These are phyloP conservation scores for Myodes glareolus DNA, from an alignment of 2,113 vertebrate genomes.

Conservation along the genomic window DNA sequence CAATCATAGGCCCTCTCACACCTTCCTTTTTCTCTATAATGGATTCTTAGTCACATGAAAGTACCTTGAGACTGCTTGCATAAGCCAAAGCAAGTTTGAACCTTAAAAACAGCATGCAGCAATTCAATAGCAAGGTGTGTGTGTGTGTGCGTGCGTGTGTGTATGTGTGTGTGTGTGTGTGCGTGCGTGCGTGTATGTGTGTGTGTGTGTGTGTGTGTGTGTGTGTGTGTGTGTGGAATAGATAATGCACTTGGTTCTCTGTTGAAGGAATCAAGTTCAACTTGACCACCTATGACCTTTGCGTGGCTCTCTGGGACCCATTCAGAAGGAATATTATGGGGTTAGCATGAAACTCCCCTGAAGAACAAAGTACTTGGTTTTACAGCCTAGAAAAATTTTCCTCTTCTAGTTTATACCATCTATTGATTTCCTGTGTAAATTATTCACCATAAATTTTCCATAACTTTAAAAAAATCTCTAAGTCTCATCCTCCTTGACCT, in stretches of 20 bases:
- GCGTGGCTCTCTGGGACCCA: background rate
- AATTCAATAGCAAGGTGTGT: background rate
- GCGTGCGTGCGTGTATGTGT: no score
- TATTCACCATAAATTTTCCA: background rate
- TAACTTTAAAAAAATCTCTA: background rate
- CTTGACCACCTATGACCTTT: background rate
- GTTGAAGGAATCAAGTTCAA: background rate
- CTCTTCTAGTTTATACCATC: background rate
- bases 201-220: no score
- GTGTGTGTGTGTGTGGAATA: no score
- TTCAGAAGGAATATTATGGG: background rate
- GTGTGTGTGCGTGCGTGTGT: no score
- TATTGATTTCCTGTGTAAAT: conserved; percentile 45
- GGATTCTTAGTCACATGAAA: background rate
- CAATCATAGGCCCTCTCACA: background rate
- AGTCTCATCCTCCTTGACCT: background rate
- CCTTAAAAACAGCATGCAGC: background rate
- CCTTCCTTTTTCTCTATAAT: background rate
- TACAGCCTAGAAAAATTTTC: background rate
- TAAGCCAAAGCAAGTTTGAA: background rate
- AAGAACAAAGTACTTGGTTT: background rate
- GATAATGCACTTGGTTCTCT: background rate
- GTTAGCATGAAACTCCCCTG: background rate
- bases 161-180: no score
- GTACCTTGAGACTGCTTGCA: background rate